Percentiles rank a stretch among this genome's conserved stretches.
Conservation (phyloP, 2,113 vertebrate species). For the Ancistrus triradiatus region DNA sequence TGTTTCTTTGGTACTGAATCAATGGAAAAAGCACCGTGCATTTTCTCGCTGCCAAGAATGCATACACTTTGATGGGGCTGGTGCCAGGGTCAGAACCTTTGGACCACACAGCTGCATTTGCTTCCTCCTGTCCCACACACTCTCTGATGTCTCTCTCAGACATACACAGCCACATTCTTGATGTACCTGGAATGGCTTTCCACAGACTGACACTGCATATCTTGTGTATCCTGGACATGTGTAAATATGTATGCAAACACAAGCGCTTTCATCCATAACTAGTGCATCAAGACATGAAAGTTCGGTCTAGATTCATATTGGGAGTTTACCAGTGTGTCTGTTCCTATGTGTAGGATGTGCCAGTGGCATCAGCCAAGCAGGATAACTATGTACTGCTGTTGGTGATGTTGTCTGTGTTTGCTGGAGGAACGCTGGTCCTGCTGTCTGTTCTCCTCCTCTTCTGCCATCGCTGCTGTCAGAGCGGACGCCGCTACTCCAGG, state of each 20-base stretch:
- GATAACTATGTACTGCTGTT: conserved; percentile 84
- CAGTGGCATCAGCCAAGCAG: conserved; percentile 65
- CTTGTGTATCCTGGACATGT: no score
- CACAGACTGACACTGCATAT: background rate
- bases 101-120: conserved; percentile 5
- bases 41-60: no score
- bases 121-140: background rate
- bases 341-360: conserved; percentile 59
- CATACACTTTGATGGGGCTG: no score
- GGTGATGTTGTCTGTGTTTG: conserved; percentile 84
- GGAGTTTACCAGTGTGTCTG: background rate
- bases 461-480: conserved; percentile 85
- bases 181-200: conserved; percentile 18
- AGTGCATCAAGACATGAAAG: conserved; percentile 12
- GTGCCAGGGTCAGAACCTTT: conserved; percentile 8
- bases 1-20: no score
- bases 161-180: conserved; percentile 1
- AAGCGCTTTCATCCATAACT: conserved; percentile 8
- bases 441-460: conserved; percentile 83
- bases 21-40: no score
- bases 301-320: conserved; percentile 12
- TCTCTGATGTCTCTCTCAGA: background rate
- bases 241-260: background rate
- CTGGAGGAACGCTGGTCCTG: conserved; percentile 82
- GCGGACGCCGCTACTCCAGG: conserved; percentile 81